phyloP scores from a whole-genome alignment of 2,797 vertebrate species.

The Crax fasciolata region DNA sequence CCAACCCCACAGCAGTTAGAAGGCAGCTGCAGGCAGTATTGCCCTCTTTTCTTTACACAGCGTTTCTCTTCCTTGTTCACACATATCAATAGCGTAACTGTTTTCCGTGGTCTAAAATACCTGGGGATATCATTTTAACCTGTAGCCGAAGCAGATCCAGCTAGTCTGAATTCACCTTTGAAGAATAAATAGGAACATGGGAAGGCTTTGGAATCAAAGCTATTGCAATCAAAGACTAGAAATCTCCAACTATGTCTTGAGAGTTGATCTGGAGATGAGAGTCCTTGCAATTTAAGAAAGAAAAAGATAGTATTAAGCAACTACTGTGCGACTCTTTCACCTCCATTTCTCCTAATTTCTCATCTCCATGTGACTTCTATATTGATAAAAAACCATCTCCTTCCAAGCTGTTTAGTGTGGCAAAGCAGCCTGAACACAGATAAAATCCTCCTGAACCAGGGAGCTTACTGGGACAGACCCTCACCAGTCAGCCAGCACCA shows the following conservation, averaged over 20 bases:
- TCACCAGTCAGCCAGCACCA: neutral
- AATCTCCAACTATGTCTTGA: constrained; percentile 38
- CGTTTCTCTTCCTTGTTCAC: neutral
- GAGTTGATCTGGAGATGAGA: constrained; percentile 25
- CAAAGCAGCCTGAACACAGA: neutral
- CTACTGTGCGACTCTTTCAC: neutral
- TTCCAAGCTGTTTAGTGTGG: neutral
- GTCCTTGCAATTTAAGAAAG: constrained; percentile 48
- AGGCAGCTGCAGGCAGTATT: neutral
- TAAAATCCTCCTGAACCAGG: neutral
- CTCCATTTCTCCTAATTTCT: neutral
- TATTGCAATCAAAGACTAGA: neutral
- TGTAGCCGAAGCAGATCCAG: constrained; percentile 3
- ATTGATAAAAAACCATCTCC: neutral
- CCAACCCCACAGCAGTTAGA: neutral
- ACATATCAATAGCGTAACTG: neutral
- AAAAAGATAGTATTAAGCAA: constrained; percentile 13
- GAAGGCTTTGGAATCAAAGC: constrained; percentile 58
- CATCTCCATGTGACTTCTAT: neutral
- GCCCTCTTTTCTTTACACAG: neutral
- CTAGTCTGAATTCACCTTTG: constrained; percentile 47
- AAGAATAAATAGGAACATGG: constrained; percentile 54
- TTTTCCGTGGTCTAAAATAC: constrained; percentile 15
- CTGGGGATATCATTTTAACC: constrained; percentile 1
- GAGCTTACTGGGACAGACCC: neutral